Evolutionary conservation across 2,888 invertebrate species (phyloP), one percentile per base, ranked within the genome.

Genomic region (Branchellion lobata): DNA sequence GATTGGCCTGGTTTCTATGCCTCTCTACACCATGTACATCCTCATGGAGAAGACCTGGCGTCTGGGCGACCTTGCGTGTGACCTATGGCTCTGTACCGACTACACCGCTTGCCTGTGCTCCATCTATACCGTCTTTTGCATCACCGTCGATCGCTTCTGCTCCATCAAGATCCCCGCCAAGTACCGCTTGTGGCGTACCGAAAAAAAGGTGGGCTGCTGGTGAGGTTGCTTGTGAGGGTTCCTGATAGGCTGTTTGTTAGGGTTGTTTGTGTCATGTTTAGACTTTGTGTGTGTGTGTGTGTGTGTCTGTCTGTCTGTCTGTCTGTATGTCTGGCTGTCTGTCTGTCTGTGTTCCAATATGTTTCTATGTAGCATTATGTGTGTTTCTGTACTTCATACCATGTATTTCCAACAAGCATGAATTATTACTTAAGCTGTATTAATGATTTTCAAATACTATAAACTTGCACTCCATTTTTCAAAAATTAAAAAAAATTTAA

Each of bases 141-240:
- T 99, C 86, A 99, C 99, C 40, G 94, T 99, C 82, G 99, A 99
- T 88, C 91, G 99, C 84, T 99, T 95, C 88, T 98, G 98, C 88
- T 97, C 97, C 47, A 98, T 99, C 5, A 97, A 96, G 90, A 96
- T 97, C 84, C 97, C 99, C 2, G 96, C 99, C n/a, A 93, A 93
- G 85, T 99, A 99, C 86, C 91, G 98, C 82, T 93, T 94, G 84
- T 99, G 99, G 99, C 90, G 97, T 78, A 96, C 97, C 3, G 94
- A 96, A 86, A 92, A 92, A 82, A 91, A 81, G 76, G 96, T 97
- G 21, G 92, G 75, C 11, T n/a, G 36, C 0, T 8, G 27, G 2
- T 51, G 57, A n/a, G 29, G 21, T n/a, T n/a, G n/a, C n/a, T 1
- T 73, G 34, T 11, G 73, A 0, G 18, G 47, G 11, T 14, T 8